These are phyloP conservation scores for Hyles lineata DNA, from an alignment of 2,888 invertebrate species.

Conservation along the genomic window DNA sequence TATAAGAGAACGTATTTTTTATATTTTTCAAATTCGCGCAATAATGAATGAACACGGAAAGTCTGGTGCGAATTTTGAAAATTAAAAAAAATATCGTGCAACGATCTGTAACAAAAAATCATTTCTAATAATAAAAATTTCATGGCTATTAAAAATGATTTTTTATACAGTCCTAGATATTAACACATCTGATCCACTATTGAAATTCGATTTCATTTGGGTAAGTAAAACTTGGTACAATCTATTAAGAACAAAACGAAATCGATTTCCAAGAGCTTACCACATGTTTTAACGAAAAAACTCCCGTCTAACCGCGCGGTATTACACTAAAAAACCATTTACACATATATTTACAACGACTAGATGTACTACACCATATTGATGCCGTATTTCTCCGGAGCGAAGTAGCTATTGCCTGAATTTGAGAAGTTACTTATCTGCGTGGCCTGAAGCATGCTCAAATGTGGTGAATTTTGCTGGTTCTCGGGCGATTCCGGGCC, in stretches of 20 bases:
- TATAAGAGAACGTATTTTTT: slow-evolving; percentile 34
- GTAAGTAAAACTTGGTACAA: not conserved
- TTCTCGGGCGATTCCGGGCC: slow-evolving; percentile 79
- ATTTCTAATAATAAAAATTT: not conserved
- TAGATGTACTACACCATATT: slow-evolving; percentile 83
- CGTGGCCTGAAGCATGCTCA: slow-evolving; percentile 81
- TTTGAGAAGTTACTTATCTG: slow-evolving; percentile 83
- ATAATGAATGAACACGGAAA: slow-evolving; percentile 11
- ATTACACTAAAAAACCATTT: slow-evolving; percentile 44
- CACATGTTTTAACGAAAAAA: slow-evolving; percentile 36
- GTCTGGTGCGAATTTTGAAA: not conserved
- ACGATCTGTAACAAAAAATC: not conserved
- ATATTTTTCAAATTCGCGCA: slow-evolving; percentile 30
- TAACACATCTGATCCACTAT: too few relatives aligned
- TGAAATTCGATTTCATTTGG: not conserved
- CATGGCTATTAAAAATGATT: not conserved
- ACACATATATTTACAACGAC: slow-evolving; percentile 63
- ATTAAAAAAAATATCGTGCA: not conserved
- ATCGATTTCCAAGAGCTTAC: not conserved
- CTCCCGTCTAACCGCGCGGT: slow-evolving; percentile 37
- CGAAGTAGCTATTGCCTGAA: slow-evolving; percentile 79
- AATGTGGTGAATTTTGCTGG: slow-evolving; percentile 76
- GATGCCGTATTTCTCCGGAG: slow-evolving; percentile 82
- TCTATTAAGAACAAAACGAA: not conserved
- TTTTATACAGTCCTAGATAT: not conserved